These are phyloP conservation scores for Apodemia zela DNA, from an alignment of 2,888 invertebrate species.

Conservation along the genomic window DNA sequence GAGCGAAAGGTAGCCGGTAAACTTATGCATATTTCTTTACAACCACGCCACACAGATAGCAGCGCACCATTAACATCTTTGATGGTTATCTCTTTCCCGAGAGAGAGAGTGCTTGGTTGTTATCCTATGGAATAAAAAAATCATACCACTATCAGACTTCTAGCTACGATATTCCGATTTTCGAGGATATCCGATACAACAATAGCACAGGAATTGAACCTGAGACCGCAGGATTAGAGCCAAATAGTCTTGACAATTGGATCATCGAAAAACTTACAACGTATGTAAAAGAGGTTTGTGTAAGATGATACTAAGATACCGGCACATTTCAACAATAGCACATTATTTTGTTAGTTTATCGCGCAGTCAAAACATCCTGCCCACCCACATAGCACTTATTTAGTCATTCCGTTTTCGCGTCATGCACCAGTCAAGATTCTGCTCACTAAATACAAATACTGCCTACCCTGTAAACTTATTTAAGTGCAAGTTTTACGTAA, in stretches of 20 bases:
- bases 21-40: too few species aligned
- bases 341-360: constrained; percentile 8
- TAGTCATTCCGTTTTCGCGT: background rate
- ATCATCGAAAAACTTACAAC: background rate
- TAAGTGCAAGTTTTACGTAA: background rate
- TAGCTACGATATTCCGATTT: too few species aligned
- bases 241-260: background rate
- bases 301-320: background rate
- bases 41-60: too few species aligned
- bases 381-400: constrained; percentile 10
- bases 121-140: too few species aligned
- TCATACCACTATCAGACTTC: too few species aligned
- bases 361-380: constrained; percentile 10
- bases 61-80: too few species aligned
- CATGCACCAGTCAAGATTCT: background rate
- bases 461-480: background rate
- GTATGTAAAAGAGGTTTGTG: background rate
- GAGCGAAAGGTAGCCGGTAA: too few species aligned
- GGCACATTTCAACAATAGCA: constrained; percentile 6
- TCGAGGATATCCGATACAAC: too few species aligned
- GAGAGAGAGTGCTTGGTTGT: too few species aligned
- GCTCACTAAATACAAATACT: background rate
- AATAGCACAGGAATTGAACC: background rate
- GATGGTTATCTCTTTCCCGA: too few species aligned
- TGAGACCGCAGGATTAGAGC: background rate